A percentile compares a stretch with the other conserved stretches of the same genome.
phyloP scores from a whole-genome alignment of 2,113 vertebrate species.

The Pelvicachromis taeniatus region DNA sequence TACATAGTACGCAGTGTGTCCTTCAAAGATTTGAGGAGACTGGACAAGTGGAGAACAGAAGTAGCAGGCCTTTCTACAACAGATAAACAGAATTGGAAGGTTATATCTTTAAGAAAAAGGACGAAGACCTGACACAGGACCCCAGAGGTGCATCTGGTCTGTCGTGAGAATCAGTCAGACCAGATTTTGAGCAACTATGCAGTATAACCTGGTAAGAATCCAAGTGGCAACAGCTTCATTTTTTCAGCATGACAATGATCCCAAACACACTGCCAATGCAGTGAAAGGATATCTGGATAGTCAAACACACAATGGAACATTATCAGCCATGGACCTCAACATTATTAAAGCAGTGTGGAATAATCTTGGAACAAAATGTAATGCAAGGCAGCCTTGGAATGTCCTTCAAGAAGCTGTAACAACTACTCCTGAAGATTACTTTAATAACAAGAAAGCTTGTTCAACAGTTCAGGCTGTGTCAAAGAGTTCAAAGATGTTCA shows the following conservation, averaged over 20 bases:
- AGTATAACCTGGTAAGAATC: neutral
- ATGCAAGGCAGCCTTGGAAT: neutral
- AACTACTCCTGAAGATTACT: neutral
- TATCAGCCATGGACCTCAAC: neutral
- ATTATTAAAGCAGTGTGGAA: neutral
- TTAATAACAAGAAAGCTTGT: neutral
- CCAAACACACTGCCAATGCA: neutral
- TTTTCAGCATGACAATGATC: neutral
- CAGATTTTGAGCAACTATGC: neutral
- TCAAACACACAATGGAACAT: neutral
- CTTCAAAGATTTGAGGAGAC: neutral
- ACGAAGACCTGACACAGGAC: neutral
- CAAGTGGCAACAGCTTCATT: neutral
- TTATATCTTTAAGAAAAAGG: neutral
- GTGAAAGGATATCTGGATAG: neutral
- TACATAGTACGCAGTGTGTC: neutral
- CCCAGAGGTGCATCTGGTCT: neutral
- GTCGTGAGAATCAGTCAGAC: neutral
- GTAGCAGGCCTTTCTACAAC: neutral
- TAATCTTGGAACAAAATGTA: neutral
- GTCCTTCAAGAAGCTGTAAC: neutral
- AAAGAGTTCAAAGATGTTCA: neutral
- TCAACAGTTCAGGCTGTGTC: neutral
- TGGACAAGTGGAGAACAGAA: neutral
- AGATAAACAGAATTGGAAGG: neutral